These are phyloP conservation scores for Rissa tridactyla DNA, from an alignment of 2,113 vertebrate genomes.

Conservation along the genomic window DNA sequence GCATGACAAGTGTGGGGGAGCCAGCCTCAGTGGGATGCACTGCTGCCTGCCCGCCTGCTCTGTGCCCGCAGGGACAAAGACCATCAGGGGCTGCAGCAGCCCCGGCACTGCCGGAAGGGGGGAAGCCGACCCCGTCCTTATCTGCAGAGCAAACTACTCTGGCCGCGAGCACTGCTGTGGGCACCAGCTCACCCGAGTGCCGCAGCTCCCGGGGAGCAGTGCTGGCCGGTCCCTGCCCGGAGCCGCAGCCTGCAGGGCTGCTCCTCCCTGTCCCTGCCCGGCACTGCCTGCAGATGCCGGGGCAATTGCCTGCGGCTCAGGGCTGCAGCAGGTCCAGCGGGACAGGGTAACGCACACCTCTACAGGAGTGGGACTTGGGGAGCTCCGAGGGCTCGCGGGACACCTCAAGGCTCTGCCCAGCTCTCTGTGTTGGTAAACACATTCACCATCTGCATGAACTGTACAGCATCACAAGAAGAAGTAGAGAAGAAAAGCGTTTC, in stretches of 20 bases:
- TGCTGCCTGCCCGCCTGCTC: neutral
- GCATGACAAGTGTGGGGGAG: neutral
- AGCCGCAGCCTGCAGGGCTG: neutral
- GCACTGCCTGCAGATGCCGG: rapidly evolving
- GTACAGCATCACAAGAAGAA: neutral
- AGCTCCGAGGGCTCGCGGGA: neutral
- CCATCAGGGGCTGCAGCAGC: neutral
- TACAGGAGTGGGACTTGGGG: neutral
- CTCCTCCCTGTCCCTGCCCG: neutral
- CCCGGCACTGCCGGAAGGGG: rapidly evolving
- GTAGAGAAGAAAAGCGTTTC: conserved; percentile 7
- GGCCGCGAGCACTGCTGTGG: rapidly evolving
- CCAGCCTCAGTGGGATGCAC: rapidly evolving
- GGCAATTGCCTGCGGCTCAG: neutral
- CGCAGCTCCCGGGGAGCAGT: neutral
- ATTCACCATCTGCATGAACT: neutral
- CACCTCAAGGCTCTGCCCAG: neutral
- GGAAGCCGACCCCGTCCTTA: neutral
- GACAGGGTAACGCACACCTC: neutral
- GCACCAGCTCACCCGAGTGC: neutral
- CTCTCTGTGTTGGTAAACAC: neutral
- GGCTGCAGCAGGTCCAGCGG: neutral
- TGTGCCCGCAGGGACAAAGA: neutral
- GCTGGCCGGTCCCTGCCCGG: neutral
- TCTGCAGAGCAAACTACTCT: neutral